Conservation (phyloP, 2,888 invertebrate genomes). For the Athrips mouffetella region DNA sequence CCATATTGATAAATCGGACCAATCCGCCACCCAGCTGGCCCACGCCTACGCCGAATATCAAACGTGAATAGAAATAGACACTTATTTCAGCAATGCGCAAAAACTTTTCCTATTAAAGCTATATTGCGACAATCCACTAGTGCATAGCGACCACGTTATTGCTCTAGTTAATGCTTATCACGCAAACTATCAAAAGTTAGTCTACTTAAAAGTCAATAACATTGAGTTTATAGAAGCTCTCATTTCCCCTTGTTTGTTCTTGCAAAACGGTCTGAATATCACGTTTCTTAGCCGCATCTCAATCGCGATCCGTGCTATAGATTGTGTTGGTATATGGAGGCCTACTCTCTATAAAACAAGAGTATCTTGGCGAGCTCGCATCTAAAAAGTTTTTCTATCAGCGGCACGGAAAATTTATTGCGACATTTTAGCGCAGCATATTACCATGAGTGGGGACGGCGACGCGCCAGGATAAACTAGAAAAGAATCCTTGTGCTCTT, state of each 20-base stretch:
- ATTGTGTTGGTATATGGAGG: slow-evolving; percentile 21
- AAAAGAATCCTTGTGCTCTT: no score
- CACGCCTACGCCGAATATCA: not conserved
- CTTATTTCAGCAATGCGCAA: slow-evolving; percentile 40
- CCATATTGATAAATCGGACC: slow-evolving; percentile 16
- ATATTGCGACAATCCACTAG: slow-evolving; percentile 40
- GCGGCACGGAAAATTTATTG: slow-evolving; percentile 48
- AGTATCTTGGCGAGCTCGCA: slow-evolving; percentile 35
- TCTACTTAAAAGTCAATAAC: slow-evolving; percentile 9
- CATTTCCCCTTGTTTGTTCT: slow-evolving; percentile 8
- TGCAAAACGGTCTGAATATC: slow-evolving; percentile 20
- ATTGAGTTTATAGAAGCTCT: slow-evolving; percentile 5
- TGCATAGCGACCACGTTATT: slow-evolving; percentile 47
- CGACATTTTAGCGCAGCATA: slow-evolving; percentile 45
- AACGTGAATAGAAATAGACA: slow-evolving; percentile 28
- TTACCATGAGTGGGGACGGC: slow-evolving; percentile 25
- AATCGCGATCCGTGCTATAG: slow-evolving; percentile 15
- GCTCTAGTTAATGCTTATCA: slow-evolving; percentile 37
- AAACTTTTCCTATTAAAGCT: slow-evolving; percentile 53
- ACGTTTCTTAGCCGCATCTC: slow-evolving; percentile 28
- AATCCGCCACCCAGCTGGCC: not conserved
- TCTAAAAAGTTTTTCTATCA: slow-evolving; percentile 61
- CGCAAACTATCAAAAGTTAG: slow-evolving; percentile 25
- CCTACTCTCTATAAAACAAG: slow-evolving; percentile 31
- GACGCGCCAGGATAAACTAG: not conserved